These are phyloP conservation scores for Tridacna gigas DNA, from an alignment of 2,888 invertebrate species.

Conservation along the genomic window DNA sequence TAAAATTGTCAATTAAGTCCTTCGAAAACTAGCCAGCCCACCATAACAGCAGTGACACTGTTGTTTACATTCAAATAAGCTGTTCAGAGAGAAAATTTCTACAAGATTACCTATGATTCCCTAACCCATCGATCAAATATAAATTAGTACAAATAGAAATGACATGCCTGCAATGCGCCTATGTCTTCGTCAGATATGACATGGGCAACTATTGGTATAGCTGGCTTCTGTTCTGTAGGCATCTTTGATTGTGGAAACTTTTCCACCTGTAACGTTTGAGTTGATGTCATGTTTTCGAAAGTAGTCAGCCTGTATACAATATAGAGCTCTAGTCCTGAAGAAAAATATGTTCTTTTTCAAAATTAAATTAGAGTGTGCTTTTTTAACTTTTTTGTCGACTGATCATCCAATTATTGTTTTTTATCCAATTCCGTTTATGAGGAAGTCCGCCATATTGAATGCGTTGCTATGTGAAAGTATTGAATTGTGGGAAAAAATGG, in stretches of 20 bases:
- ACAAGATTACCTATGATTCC: too few species aligned
- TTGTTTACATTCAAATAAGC: too few species aligned
- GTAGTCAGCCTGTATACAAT: background rate
- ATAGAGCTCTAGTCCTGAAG: background rate
- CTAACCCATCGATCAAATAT: too few species aligned
- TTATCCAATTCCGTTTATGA: slow-evolving; percentile 47
- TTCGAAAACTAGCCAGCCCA: too few species aligned
- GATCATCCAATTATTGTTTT: background rate
- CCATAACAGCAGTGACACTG: too few species aligned
- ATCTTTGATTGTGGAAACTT: slow-evolving; percentile 41
- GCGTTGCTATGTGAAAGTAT: slow-evolving; percentile 57
- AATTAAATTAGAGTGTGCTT: background rate
- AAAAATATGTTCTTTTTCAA: background rate
- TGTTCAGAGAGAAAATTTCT: too few species aligned
- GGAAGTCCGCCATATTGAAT: slow-evolving; percentile 62
- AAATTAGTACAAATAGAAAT: too few species aligned
- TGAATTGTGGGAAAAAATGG: slow-evolving; percentile 48
- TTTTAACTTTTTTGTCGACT: background rate
- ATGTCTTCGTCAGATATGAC: slow-evolving; percentile 84
- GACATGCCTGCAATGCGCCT: slow-evolving; percentile 78
- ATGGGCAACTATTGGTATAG: slow-evolving; percentile 81
- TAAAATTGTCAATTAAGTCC: too few species aligned
- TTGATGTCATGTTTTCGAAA: slow-evolving; percentile 46
- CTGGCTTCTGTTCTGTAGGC: slow-evolving; percentile 55
- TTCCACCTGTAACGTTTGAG: slow-evolving; percentile 55